Evolutionary conservation across 1,140 invertebrate genomes (phyloP).

Genomic region (Theocolax elegans): DNA sequence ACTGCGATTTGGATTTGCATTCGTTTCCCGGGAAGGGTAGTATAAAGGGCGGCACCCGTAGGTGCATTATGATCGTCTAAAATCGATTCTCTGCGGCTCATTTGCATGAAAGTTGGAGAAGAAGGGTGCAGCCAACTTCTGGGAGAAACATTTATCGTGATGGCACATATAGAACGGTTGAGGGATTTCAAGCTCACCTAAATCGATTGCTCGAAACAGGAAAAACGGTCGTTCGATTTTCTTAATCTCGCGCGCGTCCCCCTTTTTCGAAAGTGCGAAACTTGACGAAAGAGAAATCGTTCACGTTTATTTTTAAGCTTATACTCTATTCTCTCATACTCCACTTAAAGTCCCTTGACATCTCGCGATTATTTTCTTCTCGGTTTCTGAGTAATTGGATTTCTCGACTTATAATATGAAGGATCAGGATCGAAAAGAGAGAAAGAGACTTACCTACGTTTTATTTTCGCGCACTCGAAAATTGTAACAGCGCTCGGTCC

Average conservation of each 20-base stretch:
- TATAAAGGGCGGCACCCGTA: not conserved
- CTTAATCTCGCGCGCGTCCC: slow-evolving; percentile 7
- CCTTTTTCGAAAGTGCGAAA: not conserved
- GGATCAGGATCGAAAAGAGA: no score
- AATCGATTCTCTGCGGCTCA: slow-evolving; percentile 30
- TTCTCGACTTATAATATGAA: no score
- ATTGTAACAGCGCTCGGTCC: no score
- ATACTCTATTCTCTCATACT: no score
- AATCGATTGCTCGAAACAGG: slow-evolving; percentile 22
- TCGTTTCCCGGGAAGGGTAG: not conserved
- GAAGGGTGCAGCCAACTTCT: no score
- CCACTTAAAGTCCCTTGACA: no score
- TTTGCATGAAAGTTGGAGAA: no score
- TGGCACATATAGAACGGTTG: not conserved
- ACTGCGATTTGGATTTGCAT: slow-evolving; percentile 26
- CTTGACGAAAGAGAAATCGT: slow-evolving; percentile 6
- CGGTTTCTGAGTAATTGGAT: no score
- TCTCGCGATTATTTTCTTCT: no score
- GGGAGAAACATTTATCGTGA: slow-evolving; percentile 27
- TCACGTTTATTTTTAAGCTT: no score
- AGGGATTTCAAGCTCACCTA: not conserved
- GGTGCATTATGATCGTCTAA: slow-evolving; percentile 21
- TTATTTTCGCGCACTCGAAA: no score
- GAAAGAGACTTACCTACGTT: no score
- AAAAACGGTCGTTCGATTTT: slow-evolving; percentile 10